Conservation (phyloP, 2,797 vertebrate species). For the Pristis pectinata region DNA sequence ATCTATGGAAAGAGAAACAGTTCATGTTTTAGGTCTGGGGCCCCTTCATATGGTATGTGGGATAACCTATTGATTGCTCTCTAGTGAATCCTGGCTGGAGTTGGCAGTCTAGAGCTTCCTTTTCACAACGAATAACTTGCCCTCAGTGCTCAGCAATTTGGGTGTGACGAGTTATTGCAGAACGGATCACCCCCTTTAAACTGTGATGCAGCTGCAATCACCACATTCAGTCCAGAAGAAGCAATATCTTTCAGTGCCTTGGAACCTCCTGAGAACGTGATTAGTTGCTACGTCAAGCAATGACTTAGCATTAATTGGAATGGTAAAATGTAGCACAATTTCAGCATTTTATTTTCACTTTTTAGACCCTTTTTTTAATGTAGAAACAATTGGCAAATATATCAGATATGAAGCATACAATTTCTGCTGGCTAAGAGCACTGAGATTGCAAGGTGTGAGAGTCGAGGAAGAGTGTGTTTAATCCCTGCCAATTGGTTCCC, state of each 20-base stretch:
- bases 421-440: background rate
- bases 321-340: background rate
- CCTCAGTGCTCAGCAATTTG: background rate
- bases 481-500: constrained; percentile 3
- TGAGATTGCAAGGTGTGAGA: background rate
- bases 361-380: background rate
- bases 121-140: background rate
- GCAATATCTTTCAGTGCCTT: background rate
- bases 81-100: background rate
- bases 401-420: background rate
- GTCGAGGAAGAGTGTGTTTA: background rate
- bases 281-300: too few relatives aligned
- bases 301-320: background rate
- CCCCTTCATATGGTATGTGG: too few relatives aligned
- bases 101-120: background rate
- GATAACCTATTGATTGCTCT: background rate
- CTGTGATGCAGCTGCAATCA: background rate
- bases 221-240: background rate
- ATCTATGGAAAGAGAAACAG: too few relatives aligned
- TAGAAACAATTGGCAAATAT: too few relatives aligned
- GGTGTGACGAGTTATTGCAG: background rate
- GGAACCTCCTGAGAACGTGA: background rate
- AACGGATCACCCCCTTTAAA: background rate
- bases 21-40: too few relatives aligned
- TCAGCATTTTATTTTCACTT: background rate